These are phyloP conservation scores for Dendrolimus pini DNA, from an alignment of 2,888 invertebrate genomes.

Conservation along the genomic window DNA sequence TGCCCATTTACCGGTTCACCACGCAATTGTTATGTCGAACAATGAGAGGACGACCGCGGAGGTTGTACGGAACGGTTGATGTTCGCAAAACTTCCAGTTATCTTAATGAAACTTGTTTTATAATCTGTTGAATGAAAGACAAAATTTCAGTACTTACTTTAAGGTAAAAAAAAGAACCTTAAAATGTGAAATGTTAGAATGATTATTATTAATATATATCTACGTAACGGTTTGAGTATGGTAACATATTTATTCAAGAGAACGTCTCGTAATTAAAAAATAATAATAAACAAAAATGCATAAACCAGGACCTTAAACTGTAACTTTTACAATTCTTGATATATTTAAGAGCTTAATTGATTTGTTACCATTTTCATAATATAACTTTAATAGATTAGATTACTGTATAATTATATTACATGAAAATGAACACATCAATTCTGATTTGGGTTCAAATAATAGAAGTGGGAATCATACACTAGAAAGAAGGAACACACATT, in stretches of 20 bases:
- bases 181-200: background rate
- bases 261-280: too few species aligned
- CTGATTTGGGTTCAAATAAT: too few species aligned
- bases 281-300: too few species aligned
- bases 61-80: slow-evolving; percentile 8
- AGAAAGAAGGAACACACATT: too few species aligned
- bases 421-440: too few species aligned
- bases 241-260: background rate
- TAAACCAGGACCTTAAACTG: too few species aligned
- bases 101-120: background rate
- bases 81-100: background rate
- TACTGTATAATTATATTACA: too few species aligned
- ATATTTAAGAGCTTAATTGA: too few species aligned
- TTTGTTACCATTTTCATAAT: too few species aligned
- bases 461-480: too few species aligned
- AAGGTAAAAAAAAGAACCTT: background rate
- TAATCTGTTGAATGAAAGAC: background rate
- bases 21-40: slow-evolving; percentile 34
- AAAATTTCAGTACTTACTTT: background rate
- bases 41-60: slow-evolving; percentile 15
- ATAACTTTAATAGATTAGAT: too few species aligned
- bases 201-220: background rate
- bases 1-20: slow-evolving; percentile 33
- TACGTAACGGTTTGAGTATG: background rate
- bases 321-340: too few species aligned